phyloP scores from a whole-genome alignment of 2,888 invertebrate genomes.

The Ectropis crepuscularia region DNA sequence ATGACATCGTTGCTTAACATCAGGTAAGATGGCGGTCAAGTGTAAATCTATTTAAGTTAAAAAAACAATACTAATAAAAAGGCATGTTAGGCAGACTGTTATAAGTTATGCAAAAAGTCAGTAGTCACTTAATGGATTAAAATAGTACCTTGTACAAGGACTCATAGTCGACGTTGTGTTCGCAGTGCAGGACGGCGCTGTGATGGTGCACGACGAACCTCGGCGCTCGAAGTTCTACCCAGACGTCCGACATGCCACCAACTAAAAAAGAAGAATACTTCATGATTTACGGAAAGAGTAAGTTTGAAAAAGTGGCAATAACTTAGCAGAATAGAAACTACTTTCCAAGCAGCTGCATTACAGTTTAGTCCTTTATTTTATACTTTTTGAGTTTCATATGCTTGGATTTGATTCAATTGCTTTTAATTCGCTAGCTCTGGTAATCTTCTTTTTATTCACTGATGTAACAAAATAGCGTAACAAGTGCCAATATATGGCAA shows the following conservation, averaged over 20 bases:
- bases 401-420: no score
- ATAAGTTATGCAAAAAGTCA: no score
- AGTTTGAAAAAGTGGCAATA: background rate
- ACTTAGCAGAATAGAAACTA: background rate
- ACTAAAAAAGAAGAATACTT: constrained; percentile 56
- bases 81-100: no score
- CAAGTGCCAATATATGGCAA: no score
- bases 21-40: no score
- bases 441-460: no score
- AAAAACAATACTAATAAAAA: no score
- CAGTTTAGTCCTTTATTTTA: background rate
- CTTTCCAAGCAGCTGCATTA: background rate
- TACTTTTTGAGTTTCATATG: no score
- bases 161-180: constrained; percentile 89
- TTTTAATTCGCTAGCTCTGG: no score
- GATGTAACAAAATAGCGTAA: no score
- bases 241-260: constrained; percentile 79
- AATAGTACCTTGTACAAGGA: constrained; percentile 88
- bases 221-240: constrained; percentile 87
- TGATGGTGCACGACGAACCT: constrained; percentile 89
- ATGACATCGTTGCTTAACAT: no score
- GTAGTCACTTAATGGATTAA: background rate
- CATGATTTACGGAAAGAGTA: background rate
- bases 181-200: constrained; percentile 88
- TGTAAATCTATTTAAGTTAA: no score